Percentiles rank a stretch among this genome's conserved stretches.
phyloP scores from a whole-genome alignment of 92 coral and sea anemone genomes.

The Zoanthus sansibaricus region DNA sequence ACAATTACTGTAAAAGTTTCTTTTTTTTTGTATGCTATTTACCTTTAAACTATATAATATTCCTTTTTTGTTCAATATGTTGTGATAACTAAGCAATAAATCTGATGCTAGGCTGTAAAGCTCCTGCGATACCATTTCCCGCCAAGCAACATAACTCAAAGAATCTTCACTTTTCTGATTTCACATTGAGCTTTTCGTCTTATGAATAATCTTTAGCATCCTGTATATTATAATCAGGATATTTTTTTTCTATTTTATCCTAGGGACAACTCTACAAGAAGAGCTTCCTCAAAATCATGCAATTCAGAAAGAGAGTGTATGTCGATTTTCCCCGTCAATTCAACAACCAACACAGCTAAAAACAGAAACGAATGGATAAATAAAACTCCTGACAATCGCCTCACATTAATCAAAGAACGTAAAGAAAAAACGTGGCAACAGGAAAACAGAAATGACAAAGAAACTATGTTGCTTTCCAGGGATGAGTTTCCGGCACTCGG shows the following conservation, averaged over 20 bases:
- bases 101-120: not conserved
- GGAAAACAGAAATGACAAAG: slow-evolving; percentile 31
- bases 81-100: not conserved
- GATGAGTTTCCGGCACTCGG: slow-evolving; percentile 90
- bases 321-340: slow-evolving; percentile 64
- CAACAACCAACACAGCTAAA: not conserved
- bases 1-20: not conserved
- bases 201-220: not conserved
- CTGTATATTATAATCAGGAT: not conserved
- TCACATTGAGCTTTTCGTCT: not conserved
- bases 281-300: slow-evolving; percentile 31
- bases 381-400: slow-evolving; percentile 51
- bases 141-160: not conserved
- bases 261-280: slow-evolving; percentile 26
- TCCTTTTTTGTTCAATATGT: too few relatives aligned
- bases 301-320: slow-evolving; percentile 57
- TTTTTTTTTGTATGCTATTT: not conserved
- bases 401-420: slow-evolving; percentile 50
- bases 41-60: not conserved
- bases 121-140: not conserved
- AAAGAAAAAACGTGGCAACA: slow-evolving; percentile 21
- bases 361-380: slow-evolving; percentile 42
- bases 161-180: not conserved
- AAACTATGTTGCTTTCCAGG: not conserved
- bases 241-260: not conserved